Evolutionary conservation across 1,140 invertebrate genomes (phyloP), one percentile per base, ranked within the genome.

Genomic region (Hyphantria cunea): DNA sequence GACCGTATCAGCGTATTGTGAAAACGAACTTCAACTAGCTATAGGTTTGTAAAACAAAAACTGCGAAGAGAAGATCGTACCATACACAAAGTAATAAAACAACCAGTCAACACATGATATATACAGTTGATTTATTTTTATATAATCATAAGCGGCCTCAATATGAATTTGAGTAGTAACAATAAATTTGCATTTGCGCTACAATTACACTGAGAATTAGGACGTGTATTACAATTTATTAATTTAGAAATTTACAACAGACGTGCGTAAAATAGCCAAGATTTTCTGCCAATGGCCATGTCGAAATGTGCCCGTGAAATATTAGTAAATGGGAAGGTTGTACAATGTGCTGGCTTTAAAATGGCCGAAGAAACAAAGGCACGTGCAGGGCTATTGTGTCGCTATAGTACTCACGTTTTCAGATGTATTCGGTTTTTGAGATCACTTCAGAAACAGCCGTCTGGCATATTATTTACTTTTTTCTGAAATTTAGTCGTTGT

Each of bases 141-240:
- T 44, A 58, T 45, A 45, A 34, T 63, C 60, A 54, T 48, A 14
- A 15, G 52, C 44, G 51, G 41, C 60, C 60, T 54, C 51, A 63
- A 54, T 47, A 13, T 48, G 44, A 51, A 42, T 63, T 52, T 63
- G 48, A 32, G 50, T 48, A 44, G 15, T 12, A 50, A 48, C 47
- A 25, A 54, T 48, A 54, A 49, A 54, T 54, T 32, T 12, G 51
- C 48, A 10, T 63, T 48, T 63, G 48, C 42, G 44, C 45, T 58
- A 54, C 45, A 54, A 61, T 61, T 54, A 63, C n/a, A 63, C 45
- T 31, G 8, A 41, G 44, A 63, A 63, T 48, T 53, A 49, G 51
- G 51, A 41, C 60, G 15, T 48, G 51, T 39, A 54, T 47, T 48
- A 44, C 42, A 14, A 63, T 63, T 63, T 63, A 63, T 54, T 63